phyloP scores from a whole-genome alignment of 1,140 invertebrate species.

The Ceratosolen solmsi region DNA sequence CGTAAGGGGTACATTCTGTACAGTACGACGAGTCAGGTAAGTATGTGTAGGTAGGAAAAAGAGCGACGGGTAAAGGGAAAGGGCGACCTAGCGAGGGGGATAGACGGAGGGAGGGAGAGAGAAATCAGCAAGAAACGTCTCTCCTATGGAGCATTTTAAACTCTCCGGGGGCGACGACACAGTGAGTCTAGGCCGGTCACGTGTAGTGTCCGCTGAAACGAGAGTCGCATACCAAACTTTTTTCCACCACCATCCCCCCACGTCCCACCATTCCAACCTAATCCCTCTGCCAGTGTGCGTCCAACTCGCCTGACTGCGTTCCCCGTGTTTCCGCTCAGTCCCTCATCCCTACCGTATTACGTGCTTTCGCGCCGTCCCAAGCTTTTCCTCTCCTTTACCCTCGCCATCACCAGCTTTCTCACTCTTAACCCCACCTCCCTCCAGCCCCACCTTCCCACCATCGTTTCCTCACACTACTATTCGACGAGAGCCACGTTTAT shows the following conservation, averaged over 20 bases:
- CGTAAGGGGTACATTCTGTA: neutral
- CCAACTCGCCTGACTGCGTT: constrained; percentile 4
- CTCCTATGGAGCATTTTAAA: constrained; percentile 62
- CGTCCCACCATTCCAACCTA: constrained; percentile 35
- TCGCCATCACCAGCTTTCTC: neutral
- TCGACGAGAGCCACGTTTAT: constrained; percentile 4
- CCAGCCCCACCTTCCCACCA: neutral
- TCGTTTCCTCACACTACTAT: neutral
- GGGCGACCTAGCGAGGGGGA: constrained; percentile 7
- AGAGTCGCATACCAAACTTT: constrained; percentile 68
- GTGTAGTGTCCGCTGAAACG: constrained; percentile 68
- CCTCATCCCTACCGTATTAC: neutral
- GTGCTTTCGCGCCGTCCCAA: constrained; percentile 31
- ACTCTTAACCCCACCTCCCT: neutral
- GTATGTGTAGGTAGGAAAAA: neutral
- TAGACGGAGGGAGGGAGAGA: neutral
- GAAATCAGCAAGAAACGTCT: constrained; percentile 14
- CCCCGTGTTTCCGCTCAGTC: neutral
- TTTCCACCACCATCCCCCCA: constrained; percentile 27
- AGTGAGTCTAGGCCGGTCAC: constrained; percentile 65
- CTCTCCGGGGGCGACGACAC: constrained; percentile 54
- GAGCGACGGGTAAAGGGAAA: neutral
- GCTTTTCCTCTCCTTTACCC: neutral
- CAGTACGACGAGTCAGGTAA: neutral
- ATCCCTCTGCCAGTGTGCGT: constrained; percentile 51